Evolutionary conservation across 2,113 vertebrate species (phyloP).

Genomic region (Oryzias curvinotus): DNA sequence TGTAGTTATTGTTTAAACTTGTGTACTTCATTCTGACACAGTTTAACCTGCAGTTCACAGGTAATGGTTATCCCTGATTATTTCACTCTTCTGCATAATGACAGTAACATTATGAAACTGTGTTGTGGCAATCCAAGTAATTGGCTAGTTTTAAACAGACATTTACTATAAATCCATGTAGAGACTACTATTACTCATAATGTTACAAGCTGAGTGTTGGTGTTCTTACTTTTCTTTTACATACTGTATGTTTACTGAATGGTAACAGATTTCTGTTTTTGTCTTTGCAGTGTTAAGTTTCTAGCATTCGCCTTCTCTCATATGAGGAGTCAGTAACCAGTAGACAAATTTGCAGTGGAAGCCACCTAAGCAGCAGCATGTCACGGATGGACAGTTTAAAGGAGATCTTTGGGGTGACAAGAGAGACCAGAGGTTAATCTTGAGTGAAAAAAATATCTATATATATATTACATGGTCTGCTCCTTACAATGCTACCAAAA

Average conservation of each 20-base stretch:
- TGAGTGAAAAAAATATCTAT: conserved; percentile 39
- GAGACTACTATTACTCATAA: conserved; percentile 7
- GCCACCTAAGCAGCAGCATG: conserved; percentile 62
- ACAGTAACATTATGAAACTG: conserved; percentile 27
- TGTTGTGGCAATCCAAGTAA: conserved; percentile 16
- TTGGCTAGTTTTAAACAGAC: conserved; percentile 24
- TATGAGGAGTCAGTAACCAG: conserved; percentile 75
- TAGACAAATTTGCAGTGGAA: conserved; percentile 75
- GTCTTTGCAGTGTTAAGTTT: conserved; percentile 84
- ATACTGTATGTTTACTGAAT: conserved; percentile 17
- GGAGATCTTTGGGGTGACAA: conserved; percentile 67
- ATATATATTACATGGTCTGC: conserved; percentile 61
- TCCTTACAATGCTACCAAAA: conserved; percentile 82
- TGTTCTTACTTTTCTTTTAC: conserved; percentile 23
- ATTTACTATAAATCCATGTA: conserved; percentile 24
- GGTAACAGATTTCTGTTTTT: conserved; percentile 69
- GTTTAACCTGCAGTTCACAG: conserved; percentile 69
- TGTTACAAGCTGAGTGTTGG: conserved; percentile 11
- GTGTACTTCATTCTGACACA: conserved; percentile 66
- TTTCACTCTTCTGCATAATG: conserved; percentile 47
- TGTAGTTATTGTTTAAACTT: conserved; percentile 47
- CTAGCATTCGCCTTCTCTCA: conserved; percentile 77
- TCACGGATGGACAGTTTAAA: conserved; percentile 70
- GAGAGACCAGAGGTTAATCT: conserved; percentile 70
- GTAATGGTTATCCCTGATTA: conserved; percentile 66